phyloP scores from a whole-genome alignment of 2,113 vertebrate genomes.

The Hippocampus abdominalis region DNA sequence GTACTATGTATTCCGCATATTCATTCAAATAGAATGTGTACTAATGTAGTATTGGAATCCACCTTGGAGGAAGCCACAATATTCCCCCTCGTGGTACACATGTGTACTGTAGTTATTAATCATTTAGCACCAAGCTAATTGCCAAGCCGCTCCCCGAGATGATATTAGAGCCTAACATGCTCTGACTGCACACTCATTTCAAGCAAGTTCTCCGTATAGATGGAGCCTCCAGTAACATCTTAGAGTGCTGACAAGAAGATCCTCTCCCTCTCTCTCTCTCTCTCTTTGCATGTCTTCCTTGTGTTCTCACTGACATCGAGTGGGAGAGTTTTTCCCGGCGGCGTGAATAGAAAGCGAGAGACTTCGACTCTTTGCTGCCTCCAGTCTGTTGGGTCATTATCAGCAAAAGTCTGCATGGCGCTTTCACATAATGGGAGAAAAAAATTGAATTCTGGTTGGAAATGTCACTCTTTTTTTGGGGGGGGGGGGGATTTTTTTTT shows the following conservation, averaged over 20 bases:
- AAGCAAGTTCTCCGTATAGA: constrained; percentile 11
- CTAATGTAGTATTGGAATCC: too few relatives aligned
- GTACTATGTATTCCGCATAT: background rate
- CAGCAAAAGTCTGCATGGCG: background rate
- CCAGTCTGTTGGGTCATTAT: constrained; percentile 27
- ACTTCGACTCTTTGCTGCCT: constrained; percentile 40
- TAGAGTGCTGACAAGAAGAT: background rate
- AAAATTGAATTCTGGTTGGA: background rate
- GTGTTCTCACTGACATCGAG: constrained; percentile 54
- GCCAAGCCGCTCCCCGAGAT: background rate
- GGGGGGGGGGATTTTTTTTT: background rate
- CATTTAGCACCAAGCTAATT: background rate
- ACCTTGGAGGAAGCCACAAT: too few relatives aligned
- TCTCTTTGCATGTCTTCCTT: constrained; percentile 51
- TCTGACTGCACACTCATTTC: constrained; percentile 3
- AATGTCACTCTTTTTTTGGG: background rate
- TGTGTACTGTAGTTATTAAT: background rate
- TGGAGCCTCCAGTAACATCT: background rate
- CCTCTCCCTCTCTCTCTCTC: background rate
- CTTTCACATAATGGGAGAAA: background rate
- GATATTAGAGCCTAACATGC: background rate
- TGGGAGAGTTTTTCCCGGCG: constrained; percentile 47
- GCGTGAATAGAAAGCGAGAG: constrained; percentile 55
- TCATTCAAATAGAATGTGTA: too few relatives aligned
- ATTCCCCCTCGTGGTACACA: background rate